phyloP scores from a whole-genome alignment of 2,113 vertebrate species.

The Siniperca chuatsi region DNA sequence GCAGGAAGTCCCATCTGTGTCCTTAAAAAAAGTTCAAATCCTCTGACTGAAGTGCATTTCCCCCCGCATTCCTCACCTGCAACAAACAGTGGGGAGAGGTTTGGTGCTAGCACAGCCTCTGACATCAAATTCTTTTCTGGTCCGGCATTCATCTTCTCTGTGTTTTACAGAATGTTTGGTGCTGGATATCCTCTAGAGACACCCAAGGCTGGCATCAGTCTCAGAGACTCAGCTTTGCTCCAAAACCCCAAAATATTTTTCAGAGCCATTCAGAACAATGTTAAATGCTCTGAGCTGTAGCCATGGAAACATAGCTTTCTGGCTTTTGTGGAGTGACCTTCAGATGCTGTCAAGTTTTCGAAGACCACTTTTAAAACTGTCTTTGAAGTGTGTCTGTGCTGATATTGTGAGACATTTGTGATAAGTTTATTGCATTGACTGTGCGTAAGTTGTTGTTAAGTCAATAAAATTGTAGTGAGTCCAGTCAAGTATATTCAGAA shows the following conservation, averaged over 20 bases:
- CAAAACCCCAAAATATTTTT: conserved; percentile 38
- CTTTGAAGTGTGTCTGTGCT: conserved; percentile 32
- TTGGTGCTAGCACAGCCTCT: conserved; percentile 19
- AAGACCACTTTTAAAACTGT: conserved; percentile 20
- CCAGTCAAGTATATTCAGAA: neutral
- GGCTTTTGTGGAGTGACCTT: conserved; percentile 53
- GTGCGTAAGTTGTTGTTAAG: neutral
- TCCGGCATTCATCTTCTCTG: neutral
- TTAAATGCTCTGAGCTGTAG: conserved; percentile 31
- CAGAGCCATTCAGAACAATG: neutral
- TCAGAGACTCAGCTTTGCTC: neutral
- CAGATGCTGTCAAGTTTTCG: conserved; percentile 49
- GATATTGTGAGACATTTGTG: neutral
- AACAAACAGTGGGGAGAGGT: neutral
- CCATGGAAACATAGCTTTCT: conserved; percentile 58
- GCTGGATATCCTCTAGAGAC: conserved; percentile 26
- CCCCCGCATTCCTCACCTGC: conserved; percentile 59
- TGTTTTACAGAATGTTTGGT: neutral
- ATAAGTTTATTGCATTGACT: neutral
- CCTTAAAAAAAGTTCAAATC: conserved; percentile 41
- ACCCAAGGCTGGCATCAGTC: conserved; percentile 10
- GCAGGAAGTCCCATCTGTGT: conserved; percentile 77
- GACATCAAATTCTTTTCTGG: neutral
- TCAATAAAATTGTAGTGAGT: neutral
- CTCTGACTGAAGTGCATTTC: conserved; percentile 8